Conservation (phyloP, 2,888 invertebrate genomes). For the Erebia ligea region DNA sequence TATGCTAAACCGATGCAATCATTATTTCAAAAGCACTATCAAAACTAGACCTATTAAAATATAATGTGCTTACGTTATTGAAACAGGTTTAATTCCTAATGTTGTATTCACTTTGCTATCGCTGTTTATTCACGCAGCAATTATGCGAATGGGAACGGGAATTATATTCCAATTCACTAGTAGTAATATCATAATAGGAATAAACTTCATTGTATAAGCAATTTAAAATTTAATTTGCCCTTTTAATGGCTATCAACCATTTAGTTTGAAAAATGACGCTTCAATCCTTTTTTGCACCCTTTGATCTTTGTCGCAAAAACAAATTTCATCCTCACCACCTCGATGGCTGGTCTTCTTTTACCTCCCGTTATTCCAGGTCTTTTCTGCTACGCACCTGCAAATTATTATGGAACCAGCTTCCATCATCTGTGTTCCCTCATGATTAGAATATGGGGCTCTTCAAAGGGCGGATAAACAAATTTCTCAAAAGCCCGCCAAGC, state of each 20-base stretch:
- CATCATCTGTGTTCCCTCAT: too few species aligned
- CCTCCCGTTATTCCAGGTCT: too few species aligned
- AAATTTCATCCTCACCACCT: too few species aligned
- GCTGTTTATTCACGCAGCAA: background rate
- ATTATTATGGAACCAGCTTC: too few species aligned
- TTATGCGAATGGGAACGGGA: background rate
- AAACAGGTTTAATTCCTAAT: conserved; percentile 20
- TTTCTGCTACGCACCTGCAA: too few species aligned
- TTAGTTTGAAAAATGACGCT: background rate
- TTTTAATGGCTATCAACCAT: background rate
- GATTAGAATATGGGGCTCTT: background rate
- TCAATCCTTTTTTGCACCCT: too few species aligned
- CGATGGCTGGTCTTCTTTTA: too few species aligned
- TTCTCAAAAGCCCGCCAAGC: too few species aligned
- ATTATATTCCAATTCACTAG: conserved; percentile 4
- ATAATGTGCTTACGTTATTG: conserved; percentile 1
- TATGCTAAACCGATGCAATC: background rate
- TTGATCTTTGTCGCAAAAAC: too few species aligned
- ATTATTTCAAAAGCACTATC: background rate
- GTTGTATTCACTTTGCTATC: conserved; percentile 6
- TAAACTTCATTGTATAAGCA: background rate
- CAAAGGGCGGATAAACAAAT: too few species aligned
- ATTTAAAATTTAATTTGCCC: background rate
- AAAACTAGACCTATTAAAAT: conserved; percentile 1
- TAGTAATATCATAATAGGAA: conserved; percentile 4